Evolutionary conservation across 2,888 invertebrate species (phyloP).

Genomic region (Pasiphila rectangulata): DNA sequence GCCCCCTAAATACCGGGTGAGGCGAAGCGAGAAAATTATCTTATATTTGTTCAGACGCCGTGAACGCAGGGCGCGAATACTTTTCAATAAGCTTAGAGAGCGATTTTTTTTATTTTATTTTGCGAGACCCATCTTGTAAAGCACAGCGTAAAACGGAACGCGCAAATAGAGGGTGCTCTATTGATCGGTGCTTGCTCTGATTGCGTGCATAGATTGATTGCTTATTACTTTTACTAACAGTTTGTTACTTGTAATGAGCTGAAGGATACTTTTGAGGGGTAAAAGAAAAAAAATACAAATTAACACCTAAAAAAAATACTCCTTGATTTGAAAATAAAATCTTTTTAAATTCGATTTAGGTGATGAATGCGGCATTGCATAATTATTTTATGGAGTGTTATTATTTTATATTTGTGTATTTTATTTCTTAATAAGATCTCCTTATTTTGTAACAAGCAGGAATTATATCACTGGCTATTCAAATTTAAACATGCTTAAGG

Average conservation of each 20-base stretch:
- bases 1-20: conserved; percentile 79
- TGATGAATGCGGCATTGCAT: too few relatives aligned
- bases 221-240: conserved; percentile 24
- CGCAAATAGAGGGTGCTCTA: conserved; percentile 68
- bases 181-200: conserved; percentile 60
- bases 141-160: conserved; percentile 60
- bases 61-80: conserved; percentile 79
- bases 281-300: not conserved
- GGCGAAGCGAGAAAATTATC: conserved; percentile 80
- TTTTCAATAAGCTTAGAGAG: conserved; percentile 81
- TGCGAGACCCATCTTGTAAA: conserved; percentile 69
- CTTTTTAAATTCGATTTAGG: too few relatives aligned
- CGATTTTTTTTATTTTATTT: conserved; percentile 68
- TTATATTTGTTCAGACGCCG: conserved; percentile 80
- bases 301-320: not conserved
- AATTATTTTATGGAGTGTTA: too few relatives aligned
- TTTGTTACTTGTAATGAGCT: conserved; percentile 5
- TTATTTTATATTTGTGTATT: too few relatives aligned
- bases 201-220: conserved; percentile 42
- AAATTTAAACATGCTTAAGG: not conserved
- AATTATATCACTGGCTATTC: not conserved
- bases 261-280: conserved; percentile 3
- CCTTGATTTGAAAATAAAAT: not conserved
- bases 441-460: not conserved
- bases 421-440: not conserved